These are phyloP conservation scores for Ooceraea biroi DNA, from an alignment of 1,140 invertebrate species.

Conservation along the genomic window DNA sequence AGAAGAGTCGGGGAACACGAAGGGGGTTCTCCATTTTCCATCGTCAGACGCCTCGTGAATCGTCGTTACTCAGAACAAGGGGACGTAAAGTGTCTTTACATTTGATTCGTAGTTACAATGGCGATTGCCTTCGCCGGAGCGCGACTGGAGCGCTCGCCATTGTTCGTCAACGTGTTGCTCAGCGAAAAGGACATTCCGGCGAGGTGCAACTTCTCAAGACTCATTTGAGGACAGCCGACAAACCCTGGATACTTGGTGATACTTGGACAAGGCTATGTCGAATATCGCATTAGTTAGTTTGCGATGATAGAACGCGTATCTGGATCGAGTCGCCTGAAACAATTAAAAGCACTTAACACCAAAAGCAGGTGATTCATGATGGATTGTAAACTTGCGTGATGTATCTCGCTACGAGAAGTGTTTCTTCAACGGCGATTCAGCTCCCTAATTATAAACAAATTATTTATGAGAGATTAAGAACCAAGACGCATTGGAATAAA, in stretches of 20 bases:
- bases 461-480: no score
- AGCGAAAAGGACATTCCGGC: conserved; percentile 41
- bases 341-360: conserved; percentile 21
- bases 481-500: no score
- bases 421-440: no score
- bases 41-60: conserved; percentile 36
- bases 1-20: conserved; percentile 1
- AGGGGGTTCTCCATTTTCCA: conserved; percentile 45
- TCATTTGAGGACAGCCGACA: conserved; percentile 19
- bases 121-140: conserved; percentile 49
- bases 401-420: no score
- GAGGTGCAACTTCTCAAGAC: conserved; percentile 37
- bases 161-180: conserved; percentile 49
- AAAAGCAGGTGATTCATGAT: not conserved
- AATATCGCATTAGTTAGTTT: conserved; percentile 13
- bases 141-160: conserved; percentile 28
- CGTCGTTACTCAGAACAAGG: conserved; percentile 35
- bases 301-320: conserved; percentile 18
- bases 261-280: conserved; percentile 22
- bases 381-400: conserved; percentile 7
- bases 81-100: conserved; percentile 53
- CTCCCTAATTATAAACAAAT: no score
- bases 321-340: conserved; percentile 17
- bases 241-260: conserved; percentile 30
- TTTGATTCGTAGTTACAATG: conserved; percentile 60